A percentile compares a stretch with the other conserved stretches of the same genome.
These are phyloP conservation scores for Zosterops japonicus DNA, from an alignment of 2,113 vertebrate genomes.

Conservation along the genomic window DNA sequence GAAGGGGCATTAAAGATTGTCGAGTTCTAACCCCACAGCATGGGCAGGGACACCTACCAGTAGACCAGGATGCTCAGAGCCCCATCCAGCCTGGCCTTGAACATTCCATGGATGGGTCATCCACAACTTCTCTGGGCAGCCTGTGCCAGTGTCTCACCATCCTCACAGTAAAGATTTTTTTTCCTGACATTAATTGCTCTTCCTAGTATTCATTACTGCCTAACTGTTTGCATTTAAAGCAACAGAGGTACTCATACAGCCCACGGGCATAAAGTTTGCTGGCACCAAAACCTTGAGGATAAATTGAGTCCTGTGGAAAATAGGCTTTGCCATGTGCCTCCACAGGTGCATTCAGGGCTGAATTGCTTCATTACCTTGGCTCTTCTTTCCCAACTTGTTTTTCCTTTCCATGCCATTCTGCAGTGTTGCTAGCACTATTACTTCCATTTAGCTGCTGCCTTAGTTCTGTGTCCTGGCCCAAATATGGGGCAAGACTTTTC, in stretches of 20 bases:
- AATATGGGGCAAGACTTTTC: background rate
- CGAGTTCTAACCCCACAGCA: background rate
- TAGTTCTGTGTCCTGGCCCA: background rate
- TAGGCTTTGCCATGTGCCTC: background rate
- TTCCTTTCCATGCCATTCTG: background rate
- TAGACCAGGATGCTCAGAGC: background rate
- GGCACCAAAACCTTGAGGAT: background rate
- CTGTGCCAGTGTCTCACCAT: background rate
- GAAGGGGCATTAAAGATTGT: background rate
- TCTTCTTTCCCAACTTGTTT: conserved; percentile 38
- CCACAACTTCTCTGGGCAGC: background rate
- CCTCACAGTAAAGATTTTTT: background rate
- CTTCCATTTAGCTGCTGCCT: background rate
- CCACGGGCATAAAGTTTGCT: background rate
- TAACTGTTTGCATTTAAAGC: background rate
- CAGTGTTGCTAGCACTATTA: background rate
- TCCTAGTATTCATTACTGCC: background rate
- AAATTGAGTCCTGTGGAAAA: background rate
- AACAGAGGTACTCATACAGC: background rate
- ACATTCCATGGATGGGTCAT: background rate
- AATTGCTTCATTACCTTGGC: conserved; percentile 20
- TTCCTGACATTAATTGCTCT: background rate
- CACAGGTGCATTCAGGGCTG: background rate
- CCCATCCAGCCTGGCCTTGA: background rate
- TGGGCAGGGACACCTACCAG: background rate